Percentiles rank a stretch among this genome's conserved stretches.
Evolutionary conservation across 2,888 invertebrate genomes (phyloP).

Genomic region (Drosophila mayaguana): DNA sequence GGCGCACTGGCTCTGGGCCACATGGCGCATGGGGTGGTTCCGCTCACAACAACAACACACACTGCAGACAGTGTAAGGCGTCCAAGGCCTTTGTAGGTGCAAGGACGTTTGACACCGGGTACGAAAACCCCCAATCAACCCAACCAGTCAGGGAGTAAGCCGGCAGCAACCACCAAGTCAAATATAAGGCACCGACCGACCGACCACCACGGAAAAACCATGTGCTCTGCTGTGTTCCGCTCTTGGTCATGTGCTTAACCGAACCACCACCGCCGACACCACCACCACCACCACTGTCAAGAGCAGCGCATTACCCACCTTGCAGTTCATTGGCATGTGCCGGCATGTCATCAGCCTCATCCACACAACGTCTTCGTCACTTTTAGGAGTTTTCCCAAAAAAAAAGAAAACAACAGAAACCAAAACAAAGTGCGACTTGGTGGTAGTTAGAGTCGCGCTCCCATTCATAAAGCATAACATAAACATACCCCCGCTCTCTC

Average conservation of each 20-base stretch:
- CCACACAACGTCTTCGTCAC: constrained; percentile 75
- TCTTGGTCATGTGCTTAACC: constrained; percentile 69
- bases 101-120: constrained; percentile 72
- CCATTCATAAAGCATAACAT: constrained; percentile 73
- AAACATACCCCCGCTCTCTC: constrained; percentile 68
- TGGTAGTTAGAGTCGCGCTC: constrained; percentile 77
- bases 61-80: constrained; percentile 14
- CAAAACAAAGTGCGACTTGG: constrained; percentile 73
- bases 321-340: constrained; percentile 73
- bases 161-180: constrained; percentile 53
- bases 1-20: constrained; percentile 76
- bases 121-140: constrained; percentile 42
- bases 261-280: constrained; percentile 53
- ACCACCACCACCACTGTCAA: constrained; percentile 18
- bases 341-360: constrained; percentile 76
- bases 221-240: constrained; percentile 52
- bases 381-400: constrained; percentile 78
- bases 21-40: constrained; percentile 80
- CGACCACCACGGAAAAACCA: constrained; percentile 42
- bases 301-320: constrained; percentile 32
- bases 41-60: constrained; percentile 69
- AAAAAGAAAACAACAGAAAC: constrained; percentile 50
- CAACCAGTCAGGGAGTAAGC: constrained; percentile 23
- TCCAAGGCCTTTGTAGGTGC: constrained; percentile 71
- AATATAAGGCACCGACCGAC: constrained; percentile 30